phyloP scores from a whole-genome alignment of 2,888 invertebrate species.

The Anoncus sp. region DNA sequence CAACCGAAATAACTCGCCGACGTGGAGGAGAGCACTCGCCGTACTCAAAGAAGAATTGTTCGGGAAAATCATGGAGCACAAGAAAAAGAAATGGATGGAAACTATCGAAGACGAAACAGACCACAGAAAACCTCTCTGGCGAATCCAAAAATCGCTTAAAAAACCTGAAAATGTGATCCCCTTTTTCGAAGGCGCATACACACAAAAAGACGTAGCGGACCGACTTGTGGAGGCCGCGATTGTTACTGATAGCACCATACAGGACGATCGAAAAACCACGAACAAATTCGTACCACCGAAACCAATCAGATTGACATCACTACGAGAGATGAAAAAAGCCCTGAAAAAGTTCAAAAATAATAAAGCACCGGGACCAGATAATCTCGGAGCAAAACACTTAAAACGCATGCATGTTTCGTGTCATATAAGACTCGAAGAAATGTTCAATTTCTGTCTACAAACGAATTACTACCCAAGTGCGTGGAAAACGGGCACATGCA shows the following conservation, averaged over 20 bases:
- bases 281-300: too few species aligned
- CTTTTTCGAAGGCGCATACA: neutral
- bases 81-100: constrained; percentile 7
- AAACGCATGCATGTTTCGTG: too few species aligned
- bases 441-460: too few species aligned
- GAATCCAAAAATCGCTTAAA: constrained; percentile 29
- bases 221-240: neutral
- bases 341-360: too few species aligned
- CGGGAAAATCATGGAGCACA: neutral
- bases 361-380: too few species aligned
- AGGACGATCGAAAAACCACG: neutral
- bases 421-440: too few species aligned
- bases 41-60: neutral
- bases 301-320: too few species aligned
- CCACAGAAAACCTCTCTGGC: constrained; percentile 32
- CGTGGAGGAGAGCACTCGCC: too few species aligned
- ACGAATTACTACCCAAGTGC: too few species aligned
- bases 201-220: neutral
- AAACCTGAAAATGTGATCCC: neutral
- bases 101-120: constrained; percentile 17
- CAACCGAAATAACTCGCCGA: neutral
- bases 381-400: too few species aligned
- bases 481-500: too few species aligned
- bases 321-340: too few species aligned
- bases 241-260: neutral